Evolutionary conservation across 2,797 vertebrate species (phyloP), one percentile per base, ranked within the genome.

Genomic region (Phrynocephalus vlangalii): DNA sequence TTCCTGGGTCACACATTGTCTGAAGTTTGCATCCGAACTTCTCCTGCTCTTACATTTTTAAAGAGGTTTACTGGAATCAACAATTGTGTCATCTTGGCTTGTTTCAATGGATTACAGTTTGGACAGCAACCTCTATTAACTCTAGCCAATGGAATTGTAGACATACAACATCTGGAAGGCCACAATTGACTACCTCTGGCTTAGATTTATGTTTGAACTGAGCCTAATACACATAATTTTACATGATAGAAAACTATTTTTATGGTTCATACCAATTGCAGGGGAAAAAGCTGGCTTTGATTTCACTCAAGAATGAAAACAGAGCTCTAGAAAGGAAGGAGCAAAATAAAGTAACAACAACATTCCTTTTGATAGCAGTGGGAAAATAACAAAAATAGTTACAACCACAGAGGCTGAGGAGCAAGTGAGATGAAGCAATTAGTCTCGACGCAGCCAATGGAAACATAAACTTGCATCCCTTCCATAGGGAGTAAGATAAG

Each of bases 401-500:
- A 83, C 30, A 84, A 84, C 38, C 22, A 33, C 1, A 18, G 52
- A 30, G n/a, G 33, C 63, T 66, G 24, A 48, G n/a, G 48, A 44
- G 48, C 56, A 75, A 84, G 24, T 9, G 30, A 44, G 33, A 63
- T 84, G 56, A 76, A 24, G 33, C 18, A 30, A 84, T 84, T 56
- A 60, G 70, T 84, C 52, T 84, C 70, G 63, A n/a, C 75, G 22
- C 70, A 83, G 70, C 82, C 70, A 83, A 50, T 73, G n/a, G 70
- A 50, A 52, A 84, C 52, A 28, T 84, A 67, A 75, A 84, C 60
- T 73, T 75, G 50, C 71, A 63, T 84, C 82, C 75, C 68, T 84
- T 75, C 71, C 50, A 73, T 38, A 75, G 71, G 50, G 82, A 73
- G n/a, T 60, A 84, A 5, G 82, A 26, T 50, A 38, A 73, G 52